Evolutionary conservation across 2,888 invertebrate species (phyloP).

Genomic region (Pheosia tremula): DNA sequence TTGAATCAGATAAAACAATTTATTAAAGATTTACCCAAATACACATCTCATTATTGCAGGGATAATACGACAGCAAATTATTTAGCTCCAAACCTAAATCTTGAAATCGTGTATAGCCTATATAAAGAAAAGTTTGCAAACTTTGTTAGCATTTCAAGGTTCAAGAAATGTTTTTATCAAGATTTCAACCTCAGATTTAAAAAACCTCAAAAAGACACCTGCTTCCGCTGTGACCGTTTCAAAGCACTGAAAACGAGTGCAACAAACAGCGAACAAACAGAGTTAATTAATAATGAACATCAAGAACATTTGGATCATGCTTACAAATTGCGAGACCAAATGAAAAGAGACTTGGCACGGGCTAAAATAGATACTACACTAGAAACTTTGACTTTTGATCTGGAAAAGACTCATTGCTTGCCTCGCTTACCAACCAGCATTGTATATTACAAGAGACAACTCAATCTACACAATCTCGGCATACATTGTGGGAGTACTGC

Average conservation of each 20-base stretch:
- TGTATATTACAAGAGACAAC: background rate
- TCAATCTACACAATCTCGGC: background rate
- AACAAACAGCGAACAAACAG: background rate
- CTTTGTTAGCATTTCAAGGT: background rate
- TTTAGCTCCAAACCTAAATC: background rate
- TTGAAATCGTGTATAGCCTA: background rate
- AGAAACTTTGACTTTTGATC: background rate
- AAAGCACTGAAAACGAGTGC: background rate
- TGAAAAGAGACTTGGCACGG: background rate
- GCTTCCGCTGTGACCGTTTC: background rate
- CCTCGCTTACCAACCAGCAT: background rate
- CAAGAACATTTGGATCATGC: background rate
- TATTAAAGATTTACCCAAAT: background rate
- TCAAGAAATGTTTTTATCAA: background rate
- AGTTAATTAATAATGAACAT: background rate
- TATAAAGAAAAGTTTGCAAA: background rate
- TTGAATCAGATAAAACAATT: background rate
- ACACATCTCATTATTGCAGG: background rate
- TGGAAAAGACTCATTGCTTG: background rate
- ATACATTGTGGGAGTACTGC: background rate
- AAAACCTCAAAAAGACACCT: conserved; percentile 1
- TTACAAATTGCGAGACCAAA: background rate
- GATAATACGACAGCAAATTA: background rate
- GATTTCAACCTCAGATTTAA: background rate
- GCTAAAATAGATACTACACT: background rate